Percentiles rank a stretch among this genome's conserved stretches.
Conservation (phyloP, 2,888 invertebrate species). For the Caenorhabditis japonica region DNA sequence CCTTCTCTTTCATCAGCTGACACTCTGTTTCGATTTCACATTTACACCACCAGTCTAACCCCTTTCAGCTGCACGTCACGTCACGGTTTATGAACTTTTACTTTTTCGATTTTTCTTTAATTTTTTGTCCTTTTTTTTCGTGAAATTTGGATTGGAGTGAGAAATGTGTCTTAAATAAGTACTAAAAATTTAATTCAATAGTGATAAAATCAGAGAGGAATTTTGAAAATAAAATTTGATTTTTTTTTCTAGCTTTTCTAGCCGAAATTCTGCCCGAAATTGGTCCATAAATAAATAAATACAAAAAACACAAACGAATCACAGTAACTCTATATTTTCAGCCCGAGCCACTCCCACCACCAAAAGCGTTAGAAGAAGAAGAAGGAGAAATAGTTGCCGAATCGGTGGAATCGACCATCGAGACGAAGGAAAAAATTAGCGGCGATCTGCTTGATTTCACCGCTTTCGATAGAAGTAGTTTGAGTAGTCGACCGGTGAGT, state of each 20-base stretch:
- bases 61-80: neutral
- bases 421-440: slow-evolving; percentile 18
- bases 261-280: no score
- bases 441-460: slow-evolving; percentile 43
- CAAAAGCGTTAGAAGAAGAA: slow-evolving; percentile 3
- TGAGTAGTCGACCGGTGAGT: slow-evolving; percentile 42
- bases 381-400: slow-evolving; percentile 10
- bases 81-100: no score
- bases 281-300: no score
- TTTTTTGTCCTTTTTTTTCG: neutral
- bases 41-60: neutral
- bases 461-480: slow-evolving; percentile 47
- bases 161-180: neutral
- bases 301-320: no score
- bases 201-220: no score
- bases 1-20: slow-evolving; percentile 9
- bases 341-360: neutral
- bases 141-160: neutral
- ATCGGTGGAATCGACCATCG: slow-evolving; percentile 22
- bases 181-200: no score
- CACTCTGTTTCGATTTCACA: neutral
- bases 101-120: no score
- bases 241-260: no score
- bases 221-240: no score
- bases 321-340: no score